phyloP scores from a whole-genome alignment of 2,888 invertebrate species.

The Dendrolimus pini region DNA sequence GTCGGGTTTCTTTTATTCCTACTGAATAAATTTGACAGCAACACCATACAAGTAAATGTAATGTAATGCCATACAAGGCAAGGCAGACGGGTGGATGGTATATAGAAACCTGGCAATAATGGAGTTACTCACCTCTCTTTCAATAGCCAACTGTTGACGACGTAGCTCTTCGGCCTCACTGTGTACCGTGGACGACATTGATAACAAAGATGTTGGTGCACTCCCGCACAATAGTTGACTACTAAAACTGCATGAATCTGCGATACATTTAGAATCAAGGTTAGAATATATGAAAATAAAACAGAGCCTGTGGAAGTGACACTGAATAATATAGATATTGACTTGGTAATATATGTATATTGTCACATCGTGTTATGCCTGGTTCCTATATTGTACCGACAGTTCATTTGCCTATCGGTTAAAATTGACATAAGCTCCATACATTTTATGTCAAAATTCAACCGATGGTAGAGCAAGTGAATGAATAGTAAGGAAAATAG shows the following conservation, averaged over 20 bases:
- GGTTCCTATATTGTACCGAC: too few relatives aligned
- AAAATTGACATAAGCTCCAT: too few relatives aligned
- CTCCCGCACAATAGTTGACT: slow-evolving; percentile 19
- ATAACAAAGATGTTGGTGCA: slow-evolving; percentile 20
- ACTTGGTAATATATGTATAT: too few relatives aligned
- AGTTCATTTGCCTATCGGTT: too few relatives aligned
- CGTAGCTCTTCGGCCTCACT: slow-evolving; percentile 58
- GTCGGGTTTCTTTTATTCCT: too few relatives aligned
- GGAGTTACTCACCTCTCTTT: slow-evolving; percentile 47
- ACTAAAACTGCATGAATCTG: slow-evolving; percentile 24
- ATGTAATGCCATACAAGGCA: too few relatives aligned
- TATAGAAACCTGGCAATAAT: not conserved
- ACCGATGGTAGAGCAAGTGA: too few relatives aligned
- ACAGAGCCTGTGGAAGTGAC: too few relatives aligned
- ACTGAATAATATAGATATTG: slow-evolving; percentile 1
- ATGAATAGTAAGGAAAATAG: too few relatives aligned
- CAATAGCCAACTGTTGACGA: slow-evolving; percentile 61
- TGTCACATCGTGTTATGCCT: not conserved
- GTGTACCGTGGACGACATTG: slow-evolving; percentile 32
- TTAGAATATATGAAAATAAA: not conserved
- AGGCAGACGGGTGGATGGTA: slow-evolving; percentile 8
- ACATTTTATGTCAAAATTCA: too few relatives aligned
- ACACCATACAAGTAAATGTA: too few relatives aligned
- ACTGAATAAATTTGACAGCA: too few relatives aligned
- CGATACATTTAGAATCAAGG: not conserved